A percentile compares a stretch with the other conserved stretches of the same genome.
Conservation (phyloP, 2,888 invertebrate species). For the Andrena chrysosceles region DNA sequence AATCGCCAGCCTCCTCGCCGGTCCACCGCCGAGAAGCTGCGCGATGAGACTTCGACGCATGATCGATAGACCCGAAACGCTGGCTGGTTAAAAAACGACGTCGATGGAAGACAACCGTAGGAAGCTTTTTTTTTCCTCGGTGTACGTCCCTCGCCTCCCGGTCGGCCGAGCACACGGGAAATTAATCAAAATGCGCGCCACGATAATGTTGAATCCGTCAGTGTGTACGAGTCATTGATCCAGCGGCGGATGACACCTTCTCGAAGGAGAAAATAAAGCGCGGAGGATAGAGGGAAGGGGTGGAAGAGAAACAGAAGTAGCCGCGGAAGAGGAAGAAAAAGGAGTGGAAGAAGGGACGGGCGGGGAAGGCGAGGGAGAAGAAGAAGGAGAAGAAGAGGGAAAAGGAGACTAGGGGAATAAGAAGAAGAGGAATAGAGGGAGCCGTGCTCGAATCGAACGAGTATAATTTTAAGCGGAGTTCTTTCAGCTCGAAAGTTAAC, state of each 20-base stretch:
- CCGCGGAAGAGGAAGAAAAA: constrained; percentile 5
- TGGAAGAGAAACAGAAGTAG: constrained; percentile 31
- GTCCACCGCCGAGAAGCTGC: not conserved
- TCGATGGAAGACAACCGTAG: constrained; percentile 29
- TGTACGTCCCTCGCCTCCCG: constrained; percentile 31
- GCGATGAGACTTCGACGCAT: constrained; percentile 32
- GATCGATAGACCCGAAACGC: constrained; percentile 52
- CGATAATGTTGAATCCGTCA: constrained; percentile 65
- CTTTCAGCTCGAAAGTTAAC: constrained; percentile 76
- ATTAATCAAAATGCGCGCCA: constrained; percentile 67
- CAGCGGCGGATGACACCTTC: constrained; percentile 57
- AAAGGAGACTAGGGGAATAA: constrained; percentile 38
- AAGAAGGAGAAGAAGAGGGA: not conserved
- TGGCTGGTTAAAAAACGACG: constrained; percentile 21
- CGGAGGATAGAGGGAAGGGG: not conserved
- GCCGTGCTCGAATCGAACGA: constrained; percentile 75
- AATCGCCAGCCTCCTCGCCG: constrained; percentile 7
- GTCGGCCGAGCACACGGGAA: constrained; percentile 23
- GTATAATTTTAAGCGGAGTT: constrained; percentile 78
- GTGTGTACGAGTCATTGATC: constrained; percentile 57
- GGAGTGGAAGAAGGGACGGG: not conserved
- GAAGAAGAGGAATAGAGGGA: constrained; percentile 64
- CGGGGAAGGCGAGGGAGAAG: not conserved
- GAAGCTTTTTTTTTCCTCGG: constrained; percentile 11
- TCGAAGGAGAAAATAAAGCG: constrained; percentile 11